phyloP scores from a whole-genome alignment of 2,888 invertebrate genomes.

The Antheraea assamensis region DNA sequence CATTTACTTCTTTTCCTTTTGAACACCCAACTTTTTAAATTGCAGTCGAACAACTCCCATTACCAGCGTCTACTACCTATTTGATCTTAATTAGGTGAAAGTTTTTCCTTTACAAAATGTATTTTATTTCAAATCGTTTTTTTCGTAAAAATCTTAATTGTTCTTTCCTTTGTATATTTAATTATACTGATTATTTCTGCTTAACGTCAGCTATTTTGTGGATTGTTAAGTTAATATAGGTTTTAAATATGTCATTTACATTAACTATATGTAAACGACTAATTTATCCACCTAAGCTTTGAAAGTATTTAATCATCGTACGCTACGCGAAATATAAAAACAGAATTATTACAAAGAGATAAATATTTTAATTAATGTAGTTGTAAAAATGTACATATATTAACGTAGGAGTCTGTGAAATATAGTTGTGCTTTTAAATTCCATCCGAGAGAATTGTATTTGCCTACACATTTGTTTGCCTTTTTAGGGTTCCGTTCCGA shows the following conservation, averaged over 20 bases:
- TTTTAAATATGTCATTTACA: no score
- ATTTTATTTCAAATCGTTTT: background rate
- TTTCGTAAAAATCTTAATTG: background rate
- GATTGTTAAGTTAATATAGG: background rate
- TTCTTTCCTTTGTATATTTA: background rate
- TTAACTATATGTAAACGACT: no score
- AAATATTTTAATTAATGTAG: background rate
- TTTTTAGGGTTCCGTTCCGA: no score
- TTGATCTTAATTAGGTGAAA: slow-evolving; percentile 30
- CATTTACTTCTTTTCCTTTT: slow-evolving; percentile 22
- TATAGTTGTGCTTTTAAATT: background rate
- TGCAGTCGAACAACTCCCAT: slow-evolving; percentile 24
- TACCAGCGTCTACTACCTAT: slow-evolving; percentile 24
- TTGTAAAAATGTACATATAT: background rate
- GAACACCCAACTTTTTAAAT: slow-evolving; percentile 27
- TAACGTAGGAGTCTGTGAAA: background rate
- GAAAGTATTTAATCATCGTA: background rate
- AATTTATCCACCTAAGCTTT: no score
- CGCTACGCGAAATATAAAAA: background rate
- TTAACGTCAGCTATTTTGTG: background rate
- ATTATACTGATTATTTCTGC: background rate
- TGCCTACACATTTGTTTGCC: background rate
- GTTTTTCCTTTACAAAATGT: slow-evolving; percentile 20
- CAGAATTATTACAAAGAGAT: background rate
- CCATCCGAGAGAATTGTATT: background rate